Evolutionary conservation across 1,140 invertebrate genomes (phyloP).

Genomic region (Hirudo medicinalis): DNA sequence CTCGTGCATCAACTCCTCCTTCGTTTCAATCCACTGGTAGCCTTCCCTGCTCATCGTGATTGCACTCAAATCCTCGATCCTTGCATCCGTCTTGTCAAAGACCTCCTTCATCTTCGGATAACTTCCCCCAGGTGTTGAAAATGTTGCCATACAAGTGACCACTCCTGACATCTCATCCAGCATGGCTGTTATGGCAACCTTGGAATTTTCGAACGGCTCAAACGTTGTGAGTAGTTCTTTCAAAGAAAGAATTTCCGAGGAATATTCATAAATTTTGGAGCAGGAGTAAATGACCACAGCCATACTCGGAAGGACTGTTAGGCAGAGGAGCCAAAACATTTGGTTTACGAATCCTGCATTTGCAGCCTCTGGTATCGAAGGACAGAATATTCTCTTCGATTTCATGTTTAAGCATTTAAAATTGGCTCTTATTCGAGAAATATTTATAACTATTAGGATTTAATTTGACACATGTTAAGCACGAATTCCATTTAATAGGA

Average conservation of each 20-base stretch:
- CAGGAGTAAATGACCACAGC: background rate
- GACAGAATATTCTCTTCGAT: too few relatives aligned
- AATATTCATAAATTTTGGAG: background rate
- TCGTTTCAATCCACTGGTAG: background rate
- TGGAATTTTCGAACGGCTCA: background rate
- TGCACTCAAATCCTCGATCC: background rate
- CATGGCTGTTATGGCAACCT: background rate
- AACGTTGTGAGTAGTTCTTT: background rate
- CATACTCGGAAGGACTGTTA: conserved; percentile 3
- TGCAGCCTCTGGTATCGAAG: background rate
- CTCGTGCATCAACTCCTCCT: background rate
- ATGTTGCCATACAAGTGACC: background rate
- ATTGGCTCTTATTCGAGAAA: too few relatives aligned
- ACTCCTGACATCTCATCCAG: conserved; percentile 9
- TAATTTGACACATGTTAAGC: too few relatives aligned
- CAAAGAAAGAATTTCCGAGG: background rate
- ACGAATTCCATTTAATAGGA: too few relatives aligned
- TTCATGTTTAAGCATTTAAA: too few relatives aligned
- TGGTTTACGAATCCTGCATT: conserved; percentile 1
- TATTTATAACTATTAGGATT: too few relatives aligned
- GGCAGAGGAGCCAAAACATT: background rate
- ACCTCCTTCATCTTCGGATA: conserved; percentile 3
- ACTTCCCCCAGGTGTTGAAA: background rate
- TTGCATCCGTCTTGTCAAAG: conserved; percentile 1
- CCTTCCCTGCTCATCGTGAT: background rate